Base-by-base conservation (phyloP, 2,888 invertebrate species). In the Cryptosula pallasiana region DNA sequence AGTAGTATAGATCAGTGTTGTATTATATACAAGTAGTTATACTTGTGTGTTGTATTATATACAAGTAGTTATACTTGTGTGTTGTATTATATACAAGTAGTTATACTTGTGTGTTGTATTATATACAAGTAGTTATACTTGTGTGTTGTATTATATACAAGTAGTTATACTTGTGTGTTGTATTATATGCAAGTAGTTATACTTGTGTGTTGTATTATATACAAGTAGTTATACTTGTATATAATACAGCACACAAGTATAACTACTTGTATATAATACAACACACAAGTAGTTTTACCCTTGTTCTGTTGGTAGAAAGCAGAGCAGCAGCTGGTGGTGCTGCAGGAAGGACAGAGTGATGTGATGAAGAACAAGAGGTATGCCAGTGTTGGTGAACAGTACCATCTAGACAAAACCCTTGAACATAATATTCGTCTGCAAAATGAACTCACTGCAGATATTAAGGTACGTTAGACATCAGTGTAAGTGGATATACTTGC, bases 371-470 rank as follows among this genome's bases (percentile, higher is more conserved):
- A 63, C 32, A 27, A 29, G 32, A 63, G 32, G 34, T 13, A 34
- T 27, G 63, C 63, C 1, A 63, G 63, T 63, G 63, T 63, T 13
- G 63, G 63, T 13, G 63, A 63, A n/a, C 63, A 63, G 63, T 63
- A 63, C 34, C 63, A 34, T 32, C 63, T 63, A 5, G 63, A 63
- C 27, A 63, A 63, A 32, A 63, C 32, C 5, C 63, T 63, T 5
- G 63, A 27, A 25, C 63, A 63, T 27, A 63, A 63, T 32, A 63
- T 63, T 27, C 20, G 63, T 13, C 63, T 63, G 16, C 63, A 63
- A n/a, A 63, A 63, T 63, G 63, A 63, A 16, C 20, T 63, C 27
- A 63, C 63, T 32, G 16, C 27, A 9, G 63, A 63, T 5, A 63
- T 63, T 13, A 63, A 63, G 63, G 63, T 63, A 5, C 32, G 20